Evolutionary conservation across 2,888 invertebrate species (phyloP).

Genomic region (Norana najaformis): DNA sequence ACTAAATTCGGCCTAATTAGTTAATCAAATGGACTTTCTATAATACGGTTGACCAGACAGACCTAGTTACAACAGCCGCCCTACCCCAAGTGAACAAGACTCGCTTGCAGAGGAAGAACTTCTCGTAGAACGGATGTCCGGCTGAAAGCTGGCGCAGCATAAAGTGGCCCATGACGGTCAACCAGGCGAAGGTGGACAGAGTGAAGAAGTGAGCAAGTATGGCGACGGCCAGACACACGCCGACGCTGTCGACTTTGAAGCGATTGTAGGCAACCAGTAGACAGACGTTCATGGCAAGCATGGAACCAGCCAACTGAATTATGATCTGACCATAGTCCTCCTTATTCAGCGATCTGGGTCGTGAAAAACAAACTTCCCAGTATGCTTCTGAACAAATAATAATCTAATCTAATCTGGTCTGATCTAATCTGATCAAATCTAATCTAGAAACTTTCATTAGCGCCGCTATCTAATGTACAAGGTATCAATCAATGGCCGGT

Average conservation of each 20-base stretch:
- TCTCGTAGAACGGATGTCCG: slow-evolving; percentile 28
- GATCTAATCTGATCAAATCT: not conserved
- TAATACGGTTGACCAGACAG: too few relatives aligned
- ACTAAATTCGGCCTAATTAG: too few relatives aligned
- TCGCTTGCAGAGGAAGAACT: slow-evolving; percentile 36
- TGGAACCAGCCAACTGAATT: slow-evolving; percentile 39
- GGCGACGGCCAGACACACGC: slow-evolving; percentile 36
- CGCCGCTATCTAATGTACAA: too few relatives aligned
- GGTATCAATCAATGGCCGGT: too few relatives aligned
- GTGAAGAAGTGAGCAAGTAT: slow-evolving; percentile 40
- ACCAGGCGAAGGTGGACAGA: slow-evolving; percentile 37
- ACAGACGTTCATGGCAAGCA: slow-evolving; percentile 40
- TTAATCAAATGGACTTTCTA: too few relatives aligned
- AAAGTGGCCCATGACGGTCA: slow-evolving; percentile 33
- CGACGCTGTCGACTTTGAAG: slow-evolving; percentile 35
- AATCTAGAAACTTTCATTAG: too few relatives aligned
- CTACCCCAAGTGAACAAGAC: slow-evolving; percentile 39
- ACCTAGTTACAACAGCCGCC: not conserved
- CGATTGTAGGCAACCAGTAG: slow-evolving; percentile 40
- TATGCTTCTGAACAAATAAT: not conserved
- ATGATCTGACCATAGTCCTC: slow-evolving; percentile 41
- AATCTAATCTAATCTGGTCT: not conserved
- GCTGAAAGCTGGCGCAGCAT: slow-evolving; percentile 29
- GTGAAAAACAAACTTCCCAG: not conserved
- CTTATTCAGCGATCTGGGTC: slow-evolving; percentile 38